phyloP scores from a whole-genome alignment of 2,888 invertebrate genomes.

The Oscheius sp. region DNA sequence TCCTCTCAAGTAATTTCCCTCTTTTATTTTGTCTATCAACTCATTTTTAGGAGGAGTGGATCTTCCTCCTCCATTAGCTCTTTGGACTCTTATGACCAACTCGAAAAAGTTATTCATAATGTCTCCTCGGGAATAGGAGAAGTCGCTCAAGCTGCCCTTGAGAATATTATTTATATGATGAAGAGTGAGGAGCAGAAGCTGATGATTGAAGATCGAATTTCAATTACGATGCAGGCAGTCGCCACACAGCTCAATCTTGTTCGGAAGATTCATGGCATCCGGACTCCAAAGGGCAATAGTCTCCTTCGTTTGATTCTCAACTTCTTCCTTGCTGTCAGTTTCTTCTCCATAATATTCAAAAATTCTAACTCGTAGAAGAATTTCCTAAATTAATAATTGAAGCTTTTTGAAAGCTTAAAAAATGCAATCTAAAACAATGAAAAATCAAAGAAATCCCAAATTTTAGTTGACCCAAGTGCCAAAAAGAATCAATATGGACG shows the following conservation, averaged over 20 bases:
- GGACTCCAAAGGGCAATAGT: background rate
- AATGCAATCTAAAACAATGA: background rate
- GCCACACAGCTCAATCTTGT: conserved; percentile 31
- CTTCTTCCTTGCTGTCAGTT: conserved; percentile 16
- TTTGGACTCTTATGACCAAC: conserved; percentile 52
- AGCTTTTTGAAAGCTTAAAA: conserved; percentile 27
- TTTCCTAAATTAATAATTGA: background rate
- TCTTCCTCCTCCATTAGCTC: conserved; percentile 53
- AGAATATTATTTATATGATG: conserved; percentile 31
- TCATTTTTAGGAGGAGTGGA: conserved; percentile 33
- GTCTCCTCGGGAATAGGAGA: conserved; percentile 40
- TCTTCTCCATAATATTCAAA: background rate
- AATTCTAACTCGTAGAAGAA: background rate
- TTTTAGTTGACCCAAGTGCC: background rate
- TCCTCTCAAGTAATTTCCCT: conserved; percentile 1
- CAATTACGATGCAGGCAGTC: conserved; percentile 28
- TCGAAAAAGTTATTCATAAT: conserved; percentile 59
- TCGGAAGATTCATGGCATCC: background rate
- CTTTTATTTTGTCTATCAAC: background rate
- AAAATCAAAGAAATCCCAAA: no score
- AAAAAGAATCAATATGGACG: conserved; percentile 6
- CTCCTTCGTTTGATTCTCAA: conserved; percentile 8
- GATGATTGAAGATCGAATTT: conserved; percentile 31
- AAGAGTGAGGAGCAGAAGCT: conserved; percentile 32
- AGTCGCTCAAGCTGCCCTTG: conserved; percentile 22